Evolutionary conservation across 1,140 invertebrate genomes (phyloP).

Genomic region (Hormaphis cornu): DNA sequence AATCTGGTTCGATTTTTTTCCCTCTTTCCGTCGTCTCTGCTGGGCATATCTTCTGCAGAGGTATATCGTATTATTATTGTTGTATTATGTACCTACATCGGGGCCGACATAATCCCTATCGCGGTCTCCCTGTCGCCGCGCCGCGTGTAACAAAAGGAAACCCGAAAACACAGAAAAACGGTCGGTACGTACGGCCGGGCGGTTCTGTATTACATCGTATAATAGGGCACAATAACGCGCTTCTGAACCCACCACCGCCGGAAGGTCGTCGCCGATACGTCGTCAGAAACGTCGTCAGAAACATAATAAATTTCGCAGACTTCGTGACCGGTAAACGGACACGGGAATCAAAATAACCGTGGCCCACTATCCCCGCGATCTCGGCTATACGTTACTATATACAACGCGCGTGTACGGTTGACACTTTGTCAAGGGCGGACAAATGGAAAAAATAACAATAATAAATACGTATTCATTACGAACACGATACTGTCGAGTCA

Average conservation of each 20-base stretch:
- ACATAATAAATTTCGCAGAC: constrained; percentile 23
- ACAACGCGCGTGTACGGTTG: no score
- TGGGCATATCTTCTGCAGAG: no score
- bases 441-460: background rate
- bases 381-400: no score
- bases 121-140: no score
- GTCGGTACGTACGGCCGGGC: constrained; percentile 26
- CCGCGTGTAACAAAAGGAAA: constrained; percentile 25
- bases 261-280: background rate
- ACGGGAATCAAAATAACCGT: constrained; percentile 29
- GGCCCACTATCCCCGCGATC: background rate
- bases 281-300: no score
- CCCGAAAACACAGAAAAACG: constrained; percentile 2
- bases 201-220: no score
- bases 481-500: background rate
- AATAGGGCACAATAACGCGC: no score
- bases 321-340: constrained; percentile 23
- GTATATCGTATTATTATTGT: no score
- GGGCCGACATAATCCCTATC: constrained; percentile 13
- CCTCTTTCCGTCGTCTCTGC: background rate
- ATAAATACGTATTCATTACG: background rate
- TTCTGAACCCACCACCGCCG: constrained; percentile 5
- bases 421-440: constrained; percentile 26
- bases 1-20: constrained; percentile 12
- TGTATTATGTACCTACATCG: no score